These are phyloP conservation scores for Gobio occitaniae DNA, from an alignment of 2,797 vertebrate species.

Conservation along the genomic window DNA sequence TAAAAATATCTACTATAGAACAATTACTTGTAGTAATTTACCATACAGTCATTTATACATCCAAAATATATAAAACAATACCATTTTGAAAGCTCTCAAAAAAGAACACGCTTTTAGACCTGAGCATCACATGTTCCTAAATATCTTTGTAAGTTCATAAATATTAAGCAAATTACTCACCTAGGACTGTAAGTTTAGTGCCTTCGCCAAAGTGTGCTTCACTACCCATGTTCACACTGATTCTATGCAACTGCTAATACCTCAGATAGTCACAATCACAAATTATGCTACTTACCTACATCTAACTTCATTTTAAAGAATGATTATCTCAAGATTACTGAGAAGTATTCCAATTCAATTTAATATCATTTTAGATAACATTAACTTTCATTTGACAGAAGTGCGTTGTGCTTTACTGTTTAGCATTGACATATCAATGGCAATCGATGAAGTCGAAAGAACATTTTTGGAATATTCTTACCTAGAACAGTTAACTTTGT, in stretches of 20 bases:
- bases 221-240: slow-evolving; percentile 61
- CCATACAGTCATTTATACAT: background rate
- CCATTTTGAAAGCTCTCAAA: background rate
- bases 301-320: background rate
- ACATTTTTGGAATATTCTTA: slow-evolving; percentile 51
- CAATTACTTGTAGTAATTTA: background rate
- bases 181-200: slow-evolving; percentile 72
- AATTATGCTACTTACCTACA: background rate
- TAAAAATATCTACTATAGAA: background rate
- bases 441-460: background rate
- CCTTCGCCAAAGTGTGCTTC: slow-evolving; percentile 67
- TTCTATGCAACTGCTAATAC: slow-evolving; percentile 59
- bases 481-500: slow-evolving; percentile 75
- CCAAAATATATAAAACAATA: background rate
- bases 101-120: background rate
- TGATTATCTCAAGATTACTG: background rate
- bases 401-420: background rate
- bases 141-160: background rate
- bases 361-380: background rate
- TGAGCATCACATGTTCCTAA: background rate
- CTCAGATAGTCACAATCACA: background rate
- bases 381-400: background rate
- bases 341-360: background rate
- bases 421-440: background rate
- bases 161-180: slow-evolving; percentile 58